Evolutionary conservation across 92 coral and sea anemone genomes (phyloP), one percentile per base, ranked within the genome.

Genomic region (Palythoa grandiflora): DNA sequence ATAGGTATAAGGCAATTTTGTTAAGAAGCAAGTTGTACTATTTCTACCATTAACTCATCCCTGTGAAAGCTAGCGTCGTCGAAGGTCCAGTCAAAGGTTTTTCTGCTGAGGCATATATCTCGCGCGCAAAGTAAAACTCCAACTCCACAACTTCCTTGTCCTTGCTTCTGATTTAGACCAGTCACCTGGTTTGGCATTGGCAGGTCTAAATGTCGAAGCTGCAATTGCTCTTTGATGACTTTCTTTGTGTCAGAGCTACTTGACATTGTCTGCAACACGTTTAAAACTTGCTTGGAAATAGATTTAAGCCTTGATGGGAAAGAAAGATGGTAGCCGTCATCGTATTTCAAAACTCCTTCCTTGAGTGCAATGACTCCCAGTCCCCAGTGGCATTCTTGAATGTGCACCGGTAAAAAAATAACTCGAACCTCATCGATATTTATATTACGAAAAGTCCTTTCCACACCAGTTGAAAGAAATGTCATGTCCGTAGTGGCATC

Each of bases 91-190:
- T 57, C 15, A 57, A 57, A 57, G 16, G 65, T 35, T 47, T 63
- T 63, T 36, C 66, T 60, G 38, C 89, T 72, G 6, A 35, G 59
- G 50, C 89, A 57, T 38, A 86, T 51, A 66, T 89, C 89, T 38
- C 81, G 52, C 15, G 66, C 73, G 12, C 81, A 72, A 17, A 53
- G n/a, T 15, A 88, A 9, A 9, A 79, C 89, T 16, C 88, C 84
- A 40, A 89, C 87, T 12, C 91, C 88, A 83, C 91, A 89, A 55
- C 91, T 89, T 74, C 91, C 88, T 14, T 59, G 84, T 9, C 78
- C 80, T 47, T 87, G 77, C 44, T 71, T 3, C 36, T 51, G 76
- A 36, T 8, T 70, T 9, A 59, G 52, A 28, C 59, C 48, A 15
- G 17, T 77, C 2, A 12, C 13, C 66, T 89, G 91, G 48, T 83